phyloP scores from a whole-genome alignment of 2,888 invertebrate genomes.

The Phyllotreta cruciferae region DNA sequence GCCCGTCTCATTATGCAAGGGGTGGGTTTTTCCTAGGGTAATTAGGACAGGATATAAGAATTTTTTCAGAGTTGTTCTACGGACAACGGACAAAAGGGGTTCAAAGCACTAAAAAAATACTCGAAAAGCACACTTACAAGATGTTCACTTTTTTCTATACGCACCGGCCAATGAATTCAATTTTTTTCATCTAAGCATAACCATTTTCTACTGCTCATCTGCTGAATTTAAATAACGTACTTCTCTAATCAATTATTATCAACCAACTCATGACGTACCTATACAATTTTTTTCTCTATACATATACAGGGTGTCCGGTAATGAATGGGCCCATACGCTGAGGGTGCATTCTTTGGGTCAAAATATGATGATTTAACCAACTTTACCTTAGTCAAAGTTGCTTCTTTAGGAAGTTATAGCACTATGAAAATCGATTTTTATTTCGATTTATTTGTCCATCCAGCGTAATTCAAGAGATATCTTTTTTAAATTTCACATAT shows the following conservation, averaged over 20 bases:
- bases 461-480: too few species aligned
- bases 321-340: too few species aligned
- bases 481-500: too few species aligned
- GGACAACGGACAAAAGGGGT: slow-evolving; percentile 26
- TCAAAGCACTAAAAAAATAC: slow-evolving; percentile 31
- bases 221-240: slow-evolving; percentile 3
- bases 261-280: too few species aligned
- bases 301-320: too few species aligned
- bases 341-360: too few species aligned
- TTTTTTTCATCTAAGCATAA: slow-evolving; percentile 19
- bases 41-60: slow-evolving; percentile 40
- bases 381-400: too few species aligned
- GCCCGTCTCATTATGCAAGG: slow-evolving; percentile 28
- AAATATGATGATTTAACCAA: too few species aligned
- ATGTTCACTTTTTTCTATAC: slow-evolving; percentile 37
- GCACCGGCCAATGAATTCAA: not conserved
- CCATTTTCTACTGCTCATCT: slow-evolving; percentile 16
- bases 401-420: too few species aligned
- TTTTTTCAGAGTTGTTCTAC: slow-evolving; percentile 35
- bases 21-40: slow-evolving; percentile 36
- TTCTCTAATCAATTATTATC: not conserved
- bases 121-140: slow-evolving; percentile 32
- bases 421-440: too few species aligned
- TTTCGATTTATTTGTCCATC: too few species aligned
- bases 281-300: too few species aligned